Evolutionary conservation across 1,140 invertebrate genomes (phyloP).

Genomic region (Drosophila athabasca): DNA sequence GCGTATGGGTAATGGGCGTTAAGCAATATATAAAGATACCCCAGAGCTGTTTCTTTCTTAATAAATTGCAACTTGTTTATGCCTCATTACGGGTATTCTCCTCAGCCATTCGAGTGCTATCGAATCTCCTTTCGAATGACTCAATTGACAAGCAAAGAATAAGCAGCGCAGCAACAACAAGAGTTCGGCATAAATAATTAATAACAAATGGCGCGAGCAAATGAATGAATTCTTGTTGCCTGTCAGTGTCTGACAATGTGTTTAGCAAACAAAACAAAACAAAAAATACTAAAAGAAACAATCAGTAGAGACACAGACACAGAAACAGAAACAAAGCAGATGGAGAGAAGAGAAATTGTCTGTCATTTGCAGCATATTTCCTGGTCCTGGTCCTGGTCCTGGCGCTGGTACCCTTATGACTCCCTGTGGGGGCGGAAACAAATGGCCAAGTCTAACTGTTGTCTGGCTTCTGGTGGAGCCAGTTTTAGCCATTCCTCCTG

Average conservation of each 20-base stretch:
- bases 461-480: conserved; percentile 33
- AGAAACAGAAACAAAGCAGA: conserved; percentile 17
- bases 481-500: neutral
- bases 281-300: conserved; percentile 9
- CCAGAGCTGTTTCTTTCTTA: conserved; percentile 32
- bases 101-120: conserved; percentile 12
- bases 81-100: conserved; percentile 18
- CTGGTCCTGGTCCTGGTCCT: conserved; percentile 36
- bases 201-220: conserved; percentile 62
- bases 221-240: conserved; percentile 69
- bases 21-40: conserved; percentile 35
- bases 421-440: conserved; percentile 34
- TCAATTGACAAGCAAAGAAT: conserved; percentile 10
- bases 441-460: conserved; percentile 56
- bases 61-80: conserved; percentile 50
- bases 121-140: conserved; percentile 18
- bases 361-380: conserved; percentile 48
- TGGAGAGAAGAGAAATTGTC: conserved; percentile 38
- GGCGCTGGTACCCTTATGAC: neutral
- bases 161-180: conserved; percentile 18
- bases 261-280: conserved; percentile 42
- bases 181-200: conserved; percentile 41
- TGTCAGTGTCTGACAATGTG: conserved; percentile 71
- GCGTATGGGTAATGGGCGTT: conserved; percentile 67
- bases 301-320: conserved; percentile 11